These are phyloP conservation scores for Laterallus jamaicensis DNA, from an alignment of 2,113 vertebrate genomes.

Conservation along the genomic window DNA sequence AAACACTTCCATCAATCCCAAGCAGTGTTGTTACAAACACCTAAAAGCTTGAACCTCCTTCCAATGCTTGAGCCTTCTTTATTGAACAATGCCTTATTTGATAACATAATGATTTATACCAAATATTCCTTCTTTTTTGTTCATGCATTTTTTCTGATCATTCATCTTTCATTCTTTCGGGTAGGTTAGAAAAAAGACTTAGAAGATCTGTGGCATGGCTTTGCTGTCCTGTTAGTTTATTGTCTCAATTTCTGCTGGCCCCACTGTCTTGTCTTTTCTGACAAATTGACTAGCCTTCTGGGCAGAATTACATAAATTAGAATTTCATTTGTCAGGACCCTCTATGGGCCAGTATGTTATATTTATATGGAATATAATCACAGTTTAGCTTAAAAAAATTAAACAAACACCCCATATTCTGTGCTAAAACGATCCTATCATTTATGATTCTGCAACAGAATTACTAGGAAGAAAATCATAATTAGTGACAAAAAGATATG, in stretches of 20 bases:
- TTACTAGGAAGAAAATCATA: background rate
- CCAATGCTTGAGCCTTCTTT: background rate
- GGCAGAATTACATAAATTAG: background rate
- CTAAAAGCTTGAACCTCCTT: background rate
- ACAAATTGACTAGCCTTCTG: background rate
- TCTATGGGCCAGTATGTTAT: background rate
- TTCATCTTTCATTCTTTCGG: background rate
- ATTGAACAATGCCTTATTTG: background rate
- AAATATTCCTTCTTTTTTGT: background rate
- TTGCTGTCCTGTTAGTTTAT: background rate
- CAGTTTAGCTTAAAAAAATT: background rate
- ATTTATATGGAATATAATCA: background rate
- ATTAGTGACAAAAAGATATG: background rate
- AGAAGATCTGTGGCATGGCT: background rate
- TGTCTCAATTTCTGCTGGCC: background rate
- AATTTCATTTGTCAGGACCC: background rate
- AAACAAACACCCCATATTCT: background rate
- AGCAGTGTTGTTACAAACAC: background rate
- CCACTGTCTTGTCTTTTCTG: background rate
- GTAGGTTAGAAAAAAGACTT: background rate
- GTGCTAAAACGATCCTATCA: background rate
- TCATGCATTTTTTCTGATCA: background rate
- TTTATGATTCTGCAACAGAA: background rate
- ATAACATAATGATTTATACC: background rate
- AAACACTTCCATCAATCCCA: background rate